phyloP scores from a whole-genome alignment of 2,888 invertebrate species.

The Drosophila neotestacea region DNA sequence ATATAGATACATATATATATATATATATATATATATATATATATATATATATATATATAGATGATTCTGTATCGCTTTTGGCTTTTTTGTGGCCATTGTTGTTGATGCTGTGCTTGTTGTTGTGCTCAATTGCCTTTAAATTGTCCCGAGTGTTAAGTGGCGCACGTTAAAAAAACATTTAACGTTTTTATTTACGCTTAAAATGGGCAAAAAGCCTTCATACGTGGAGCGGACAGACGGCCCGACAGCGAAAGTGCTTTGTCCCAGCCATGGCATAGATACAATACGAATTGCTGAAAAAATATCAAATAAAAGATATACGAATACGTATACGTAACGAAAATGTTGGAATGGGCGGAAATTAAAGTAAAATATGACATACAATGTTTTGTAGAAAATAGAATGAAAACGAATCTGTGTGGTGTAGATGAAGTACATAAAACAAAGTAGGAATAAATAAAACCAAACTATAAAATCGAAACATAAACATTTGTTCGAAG shows the following conservation, averaged over 20 bases:
- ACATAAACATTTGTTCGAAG: slow-evolving; percentile 5
- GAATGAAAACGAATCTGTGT: background rate
- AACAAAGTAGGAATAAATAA: background rate
- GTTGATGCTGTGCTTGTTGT: slow-evolving; percentile 43
- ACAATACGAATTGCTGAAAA: slow-evolving; percentile 40
- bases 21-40: background rate
- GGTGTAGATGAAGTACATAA: background rate
- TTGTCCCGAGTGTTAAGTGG: slow-evolving; percentile 79
- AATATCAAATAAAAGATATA: slow-evolving; percentile 14
- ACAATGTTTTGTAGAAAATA: slow-evolving; percentile 8
- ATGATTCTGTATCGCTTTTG: slow-evolving; percentile 43
- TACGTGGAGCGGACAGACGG: slow-evolving; percentile 10
- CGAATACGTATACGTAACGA: slow-evolving; percentile 29
- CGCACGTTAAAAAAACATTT: slow-evolving; percentile 80
- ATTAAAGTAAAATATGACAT: slow-evolving; percentile 74
- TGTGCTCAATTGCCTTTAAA: slow-evolving; percentile 79
- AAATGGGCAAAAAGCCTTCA: slow-evolving; percentile 50
- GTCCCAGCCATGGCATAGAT: slow-evolving; percentile 61
- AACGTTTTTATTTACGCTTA: slow-evolving; percentile 79
- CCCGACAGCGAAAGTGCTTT: slow-evolving; percentile 65
- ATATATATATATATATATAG: slow-evolving; percentile 22
- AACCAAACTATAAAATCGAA: slow-evolving; percentile 3
- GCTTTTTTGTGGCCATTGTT: slow-evolving; percentile 60
- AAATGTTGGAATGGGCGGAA: slow-evolving; percentile 60
- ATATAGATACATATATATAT: no score